These are phyloP conservation scores for Cerceris rybyensis DNA, from an alignment of 2,888 invertebrate genomes.

Conservation along the genomic window DNA sequence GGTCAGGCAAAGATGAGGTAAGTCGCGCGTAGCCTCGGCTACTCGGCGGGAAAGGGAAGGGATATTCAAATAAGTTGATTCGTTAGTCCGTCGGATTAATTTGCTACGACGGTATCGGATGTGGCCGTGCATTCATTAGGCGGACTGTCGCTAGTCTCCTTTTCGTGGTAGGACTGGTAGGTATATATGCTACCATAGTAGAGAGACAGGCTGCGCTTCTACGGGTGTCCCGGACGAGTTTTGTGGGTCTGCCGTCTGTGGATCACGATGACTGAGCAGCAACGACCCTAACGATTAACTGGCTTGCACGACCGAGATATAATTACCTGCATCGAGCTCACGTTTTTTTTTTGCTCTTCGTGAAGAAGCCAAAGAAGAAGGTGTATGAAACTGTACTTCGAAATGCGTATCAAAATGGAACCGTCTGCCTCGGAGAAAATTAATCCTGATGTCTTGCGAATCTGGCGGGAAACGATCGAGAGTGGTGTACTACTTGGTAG, in stretches of 20 bases:
- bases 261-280: constrained; percentile 36
- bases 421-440: too few relatives aligned
- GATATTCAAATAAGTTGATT: constrained; percentile 77
- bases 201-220: constrained; percentile 36
- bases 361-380: background rate
- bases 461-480: too few relatives aligned
- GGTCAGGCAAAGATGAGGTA: constrained; percentile 30
- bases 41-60: constrained; percentile 8
- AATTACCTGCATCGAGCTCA: constrained; percentile 9
- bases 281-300: constrained; percentile 25
- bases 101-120: constrained; percentile 72
- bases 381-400: background rate
- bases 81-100: constrained; percentile 78
- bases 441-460: too few relatives aligned
- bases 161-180: constrained; percentile 33
- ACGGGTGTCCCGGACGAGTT: constrained; percentile 42
- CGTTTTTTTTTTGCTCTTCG: background rate
- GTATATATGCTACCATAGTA: constrained; percentile 2
- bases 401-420: too few relatives aligned
- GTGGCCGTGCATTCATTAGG: constrained; percentile 73
- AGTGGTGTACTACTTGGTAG: too few relatives aligned
- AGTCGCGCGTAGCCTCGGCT: constrained; percentile 26
- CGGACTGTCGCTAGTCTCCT: constrained; percentile 61
- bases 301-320: constrained; percentile 21
- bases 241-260: constrained; percentile 35